Evolutionary conservation across 2,113 vertebrate genomes (phyloP).

Genomic region (Aramus guarauna): DNA sequence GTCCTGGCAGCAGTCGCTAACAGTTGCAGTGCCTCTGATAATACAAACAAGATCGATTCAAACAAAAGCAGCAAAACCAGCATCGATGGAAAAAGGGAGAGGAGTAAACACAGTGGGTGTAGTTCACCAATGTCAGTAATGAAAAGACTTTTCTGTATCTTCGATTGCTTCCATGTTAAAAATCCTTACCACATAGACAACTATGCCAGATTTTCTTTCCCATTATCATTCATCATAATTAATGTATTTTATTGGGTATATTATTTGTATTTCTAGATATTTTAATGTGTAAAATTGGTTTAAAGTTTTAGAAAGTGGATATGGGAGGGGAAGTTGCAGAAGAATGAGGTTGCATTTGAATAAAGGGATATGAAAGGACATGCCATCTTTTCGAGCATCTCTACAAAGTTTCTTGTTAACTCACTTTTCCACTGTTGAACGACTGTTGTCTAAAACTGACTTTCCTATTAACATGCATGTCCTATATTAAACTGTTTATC

Average conservation of each 20-base stretch:
- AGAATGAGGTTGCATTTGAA: not conserved
- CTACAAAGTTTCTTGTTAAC: not conserved
- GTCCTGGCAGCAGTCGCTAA: conserved; percentile 78
- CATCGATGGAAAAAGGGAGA: conserved; percentile 68
- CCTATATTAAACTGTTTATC: not conserved
- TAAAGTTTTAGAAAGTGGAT: not conserved
- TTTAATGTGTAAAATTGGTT: not conserved
- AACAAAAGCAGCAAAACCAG: conserved; percentile 61
- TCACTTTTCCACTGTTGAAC: not conserved
- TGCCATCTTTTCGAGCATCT: not conserved
- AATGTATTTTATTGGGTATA: conserved; percentile 92
- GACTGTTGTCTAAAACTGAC: not conserved
- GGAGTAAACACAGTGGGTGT: conserved; percentile 63
- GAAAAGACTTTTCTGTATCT: conserved; percentile 74
- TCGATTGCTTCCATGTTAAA: conserved; percentile 83
- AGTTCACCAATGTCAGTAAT: conserved; percentile 62
- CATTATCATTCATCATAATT: conserved; percentile 85
- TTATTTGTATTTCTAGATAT: conserved; percentile 86
- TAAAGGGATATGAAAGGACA: not conserved
- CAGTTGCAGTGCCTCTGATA: conserved; percentile 64
- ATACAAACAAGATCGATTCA: conserved; percentile 46
- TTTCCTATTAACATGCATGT: conserved; percentile 2
- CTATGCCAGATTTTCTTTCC: conserved; percentile 87
- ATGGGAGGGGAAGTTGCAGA: not conserved
- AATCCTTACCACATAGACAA: conserved; percentile 93